Conservation (phyloP, 2,888 invertebrate species). For the Macaria liturata region DNA sequence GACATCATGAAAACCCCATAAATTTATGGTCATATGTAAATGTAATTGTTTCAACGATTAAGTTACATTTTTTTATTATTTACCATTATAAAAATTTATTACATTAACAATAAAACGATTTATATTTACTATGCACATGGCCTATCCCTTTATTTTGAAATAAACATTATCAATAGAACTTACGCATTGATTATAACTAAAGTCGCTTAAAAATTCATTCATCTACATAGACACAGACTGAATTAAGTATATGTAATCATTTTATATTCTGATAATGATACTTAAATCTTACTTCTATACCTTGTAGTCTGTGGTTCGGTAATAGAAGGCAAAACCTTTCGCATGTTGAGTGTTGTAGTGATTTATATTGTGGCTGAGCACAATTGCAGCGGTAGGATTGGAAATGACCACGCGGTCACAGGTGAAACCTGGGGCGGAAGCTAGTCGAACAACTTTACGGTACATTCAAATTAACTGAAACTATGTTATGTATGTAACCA, state of each 20-base stretch:
- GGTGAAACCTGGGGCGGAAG: slow-evolving; percentile 63
- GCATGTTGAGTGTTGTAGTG: slow-evolving; percentile 48
- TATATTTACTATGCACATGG: too few relatives aligned
- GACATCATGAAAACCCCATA: too few relatives aligned
- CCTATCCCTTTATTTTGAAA: too few relatives aligned
- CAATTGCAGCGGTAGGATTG: slow-evolving; percentile 67
- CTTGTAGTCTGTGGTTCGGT: slow-evolving; percentile 39
- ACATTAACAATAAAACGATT: too few relatives aligned
- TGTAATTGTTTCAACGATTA: too few relatives aligned
- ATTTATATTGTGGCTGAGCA: slow-evolving; percentile 78
- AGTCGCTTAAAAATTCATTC: too few relatives aligned
- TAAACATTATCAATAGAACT: too few relatives aligned
- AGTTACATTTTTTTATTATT: too few relatives aligned
- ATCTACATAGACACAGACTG: slow-evolving; percentile 29
- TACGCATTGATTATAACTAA: too few relatives aligned
- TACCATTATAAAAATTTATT: too few relatives aligned
- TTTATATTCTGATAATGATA: slow-evolving; percentile 1
- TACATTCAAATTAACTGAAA: slow-evolving; percentile 77
- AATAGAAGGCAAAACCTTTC: slow-evolving; percentile 57
- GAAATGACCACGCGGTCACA: slow-evolving; percentile 51
- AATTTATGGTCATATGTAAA: too few relatives aligned
- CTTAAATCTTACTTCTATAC: background rate
- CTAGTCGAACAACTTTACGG: slow-evolving; percentile 59
- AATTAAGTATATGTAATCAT: slow-evolving; percentile 20
- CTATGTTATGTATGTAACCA: slow-evolving; percentile 43